phyloP scores from a whole-genome alignment of 2,797 vertebrate species.

The Aplochiton taeniatus region DNA sequence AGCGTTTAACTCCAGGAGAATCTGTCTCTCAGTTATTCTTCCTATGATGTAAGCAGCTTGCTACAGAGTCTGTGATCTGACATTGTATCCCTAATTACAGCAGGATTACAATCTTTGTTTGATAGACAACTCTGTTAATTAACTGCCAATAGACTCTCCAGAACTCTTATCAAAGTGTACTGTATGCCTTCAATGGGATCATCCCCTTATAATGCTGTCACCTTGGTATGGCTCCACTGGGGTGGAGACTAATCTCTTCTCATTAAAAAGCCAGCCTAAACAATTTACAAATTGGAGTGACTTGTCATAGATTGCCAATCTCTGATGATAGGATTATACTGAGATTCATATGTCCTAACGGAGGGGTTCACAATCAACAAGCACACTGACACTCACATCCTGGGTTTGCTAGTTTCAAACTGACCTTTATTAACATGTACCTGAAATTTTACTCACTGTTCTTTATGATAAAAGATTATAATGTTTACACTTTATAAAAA shows the following conservation, averaged over 20 bases:
- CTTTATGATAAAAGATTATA: too few relatives aligned
- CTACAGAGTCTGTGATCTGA: conserved; percentile 43
- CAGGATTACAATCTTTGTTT: conserved; percentile 66
- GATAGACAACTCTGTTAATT: conserved; percentile 70
- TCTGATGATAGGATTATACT: conserved; percentile 10
- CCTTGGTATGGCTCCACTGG: conserved; percentile 19
- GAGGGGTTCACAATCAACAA: not conserved
- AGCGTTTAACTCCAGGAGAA: conserved; percentile 1
- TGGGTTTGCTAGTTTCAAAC: not conserved
- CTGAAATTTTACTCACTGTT: too few relatives aligned
- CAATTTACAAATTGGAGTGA: conserved; percentile 11
- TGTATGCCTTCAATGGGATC: conserved; percentile 21
- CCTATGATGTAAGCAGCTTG: conserved; percentile 43
- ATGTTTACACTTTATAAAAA: too few relatives aligned
- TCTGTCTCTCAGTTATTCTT: conserved; percentile 35
- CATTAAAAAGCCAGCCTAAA: conserved; percentile 20
- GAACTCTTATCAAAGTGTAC: conserved; percentile 42
- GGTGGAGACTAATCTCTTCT: conserved; percentile 39
- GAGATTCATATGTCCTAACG: conserved; percentile 14
- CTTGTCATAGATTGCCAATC: conserved; percentile 17
- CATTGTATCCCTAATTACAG: conserved; percentile 63
- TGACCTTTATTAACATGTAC: too few relatives aligned
- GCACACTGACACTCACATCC: not conserved
- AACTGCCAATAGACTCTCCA: conserved; percentile 56
- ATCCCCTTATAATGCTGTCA: conserved; percentile 28